Evolutionary conservation across 2,888 invertebrate genomes (phyloP), one percentile per base, ranked within the genome.

Genomic region (Saturnia pavonia): DNA sequence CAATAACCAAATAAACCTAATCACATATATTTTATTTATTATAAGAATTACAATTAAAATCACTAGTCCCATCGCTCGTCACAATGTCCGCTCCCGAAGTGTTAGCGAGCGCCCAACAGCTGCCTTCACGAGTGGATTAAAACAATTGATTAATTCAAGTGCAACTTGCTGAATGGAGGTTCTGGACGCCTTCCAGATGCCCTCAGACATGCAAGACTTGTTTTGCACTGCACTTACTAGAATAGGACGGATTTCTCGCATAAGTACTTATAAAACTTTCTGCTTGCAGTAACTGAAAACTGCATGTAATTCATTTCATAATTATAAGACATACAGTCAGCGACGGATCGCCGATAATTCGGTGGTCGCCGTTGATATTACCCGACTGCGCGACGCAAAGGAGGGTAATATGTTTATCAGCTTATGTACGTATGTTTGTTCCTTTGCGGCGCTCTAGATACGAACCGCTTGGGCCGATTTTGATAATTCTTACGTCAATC

Each of bases 91-190:
- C 65, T 54, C 68, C 73, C 67, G 34, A 66, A 60, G 72, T 77
- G 77, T 76, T 77, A 84, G 79, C 75, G 74, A 84, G 81, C 86
- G 84, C 85, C 87, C 86, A 88, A 85, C 91, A 90, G 90, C 90
- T 89, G 87, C 83, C 80, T 84, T 78, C 76, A 80, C 81, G 78
- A 84, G 80, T 83, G 88, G 88, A 89, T 90, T 89, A 89, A 91
- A 89, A 91, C 91, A 90, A 90, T 91, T 90, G 91, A 91, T 91
- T 90, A 91, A 89, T 89, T 87, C 89, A 89, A 91, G 89, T 85
- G 84, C 87, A 83, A 80, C 82, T 79, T 80, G 74, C 85, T 89
- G 88, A 90, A 90, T 88, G 88, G 84, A 82, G 74, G 80, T 82
- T 80, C 86, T 88, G 88, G 89, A 86, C 80, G 77, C 72, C 77